Base-by-base conservation (phyloP, 2,888 invertebrate species). In the Tachystola acroxantha region DNA sequence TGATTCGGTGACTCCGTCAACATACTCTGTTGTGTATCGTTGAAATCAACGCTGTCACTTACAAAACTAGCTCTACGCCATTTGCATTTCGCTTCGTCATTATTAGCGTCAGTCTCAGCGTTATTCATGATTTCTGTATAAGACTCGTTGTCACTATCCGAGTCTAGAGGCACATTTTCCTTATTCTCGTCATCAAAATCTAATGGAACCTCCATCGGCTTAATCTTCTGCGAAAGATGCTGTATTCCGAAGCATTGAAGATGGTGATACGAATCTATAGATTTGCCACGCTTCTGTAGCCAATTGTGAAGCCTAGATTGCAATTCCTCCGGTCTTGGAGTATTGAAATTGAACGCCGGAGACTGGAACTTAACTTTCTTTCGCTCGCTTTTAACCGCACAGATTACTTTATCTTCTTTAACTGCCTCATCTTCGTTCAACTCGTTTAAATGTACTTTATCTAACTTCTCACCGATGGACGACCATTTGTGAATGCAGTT, bases 211-310 rank as follows among this genome's bases (percentile, higher is more conserved):
- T 56, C 57, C 1, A 63, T 10, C 0, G 60, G 55, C n/a, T 49
- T 61, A 0, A 59, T 42, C 4, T 40, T 44, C 0, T 49, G 45
- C 0, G 61, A 36, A 9, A 78, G 33, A 34, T 80, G 75, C 28
- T 78, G 61, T 7, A 87, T 47, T 1, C 85, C 88, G 22, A 89
- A 90, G 49, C 88, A 89, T 53, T 88, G 88, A 20, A 90, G 61
- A 53, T 89, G 89, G 9, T 85, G 86, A 48, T 78, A 89, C 0
- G 79, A 70, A 30, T 79, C 69, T 0, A 88, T 31, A 0, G 82
- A 75, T 47, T 88, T 89, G 0, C 89, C 89, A 10, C 75, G 64
- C 40, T 86, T 87, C 27, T 76, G 64, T 4, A 90, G 57, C 90
- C 90, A 90, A 0, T 74, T 65, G 32, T 81, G 79, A 10, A 90